phyloP scores from a whole-genome alignment of 35 echinoderm and acorn worm genomes.

The Hemicentrotus pulcherrimus region DNA sequence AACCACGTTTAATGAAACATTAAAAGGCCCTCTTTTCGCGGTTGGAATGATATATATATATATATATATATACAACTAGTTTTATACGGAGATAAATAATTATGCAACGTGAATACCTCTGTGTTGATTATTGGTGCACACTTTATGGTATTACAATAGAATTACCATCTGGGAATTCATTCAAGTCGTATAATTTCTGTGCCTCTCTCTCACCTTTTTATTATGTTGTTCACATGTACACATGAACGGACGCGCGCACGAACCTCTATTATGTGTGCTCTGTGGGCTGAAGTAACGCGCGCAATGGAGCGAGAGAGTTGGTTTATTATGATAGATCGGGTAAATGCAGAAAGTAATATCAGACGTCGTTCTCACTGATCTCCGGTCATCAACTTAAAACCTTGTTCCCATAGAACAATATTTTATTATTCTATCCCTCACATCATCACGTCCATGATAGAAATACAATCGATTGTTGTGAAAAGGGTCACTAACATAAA shows the following conservation, averaged over 20 bases:
- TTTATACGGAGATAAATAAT: background rate
- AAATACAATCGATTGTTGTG: no score
- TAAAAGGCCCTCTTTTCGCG: no score
- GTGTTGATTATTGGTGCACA: background rate
- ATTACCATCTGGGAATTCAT: background rate
- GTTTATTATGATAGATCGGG: constrained; percentile 7
- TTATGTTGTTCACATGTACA: background rate
- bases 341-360: background rate
- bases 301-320: background rate
- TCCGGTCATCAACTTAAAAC: background rate
- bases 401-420: background rate
- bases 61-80: no score
- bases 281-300: background rate
- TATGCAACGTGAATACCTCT: background rate
- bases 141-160: background rate
- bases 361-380: background rate
- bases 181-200: background rate
- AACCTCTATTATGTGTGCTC: background rate
- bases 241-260: background rate
- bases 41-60: no score
- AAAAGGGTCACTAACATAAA: no score
- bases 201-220: background rate
- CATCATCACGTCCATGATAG: no score
- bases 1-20: no score
- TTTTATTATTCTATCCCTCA: background rate